Evolutionary conservation across 2,113 vertebrate genomes (phyloP), one percentile per base, ranked within the genome.

Genomic region (Pipra filicauda): DNA sequence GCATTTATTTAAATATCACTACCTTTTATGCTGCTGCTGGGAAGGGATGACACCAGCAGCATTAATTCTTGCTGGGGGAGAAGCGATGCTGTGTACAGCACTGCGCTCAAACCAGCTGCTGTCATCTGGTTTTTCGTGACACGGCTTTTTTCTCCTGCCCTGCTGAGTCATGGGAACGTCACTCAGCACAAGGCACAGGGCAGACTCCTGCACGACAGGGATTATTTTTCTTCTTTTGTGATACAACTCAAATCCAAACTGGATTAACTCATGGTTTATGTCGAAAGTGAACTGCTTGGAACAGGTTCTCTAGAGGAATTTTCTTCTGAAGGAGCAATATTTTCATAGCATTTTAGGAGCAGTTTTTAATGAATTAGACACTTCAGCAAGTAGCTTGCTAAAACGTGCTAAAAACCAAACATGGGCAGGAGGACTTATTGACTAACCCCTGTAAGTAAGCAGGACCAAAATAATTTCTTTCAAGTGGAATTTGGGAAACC

Each of bases 31-130:
- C 46, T 73, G 58, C 89, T 19, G 33, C 4, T 16, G 27, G 73
- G 20, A 2, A 28, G n/a, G 15, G 37, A 4, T 52, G 54, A 8
- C 73, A 19, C 6, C 52, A 6, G 66, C 70, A 62, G 57, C 55
- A 5, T 9, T 18, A 49, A 3, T 28, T 64, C 64, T 10, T 39
- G 37, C 58, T 39, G 76, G 54, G 66, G 24, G 44, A 55, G 76
- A 64, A 26, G 12, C 0, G 4, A 15, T 23, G 20, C 35, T 2
- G 4, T 0, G 1, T 3, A 49, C n/a, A 17, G 4, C 44, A 9
- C 14, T 23, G 3, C 0, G 0, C 30, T 31, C 67, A 27, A 17
- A n/a, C 6, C 65, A 12, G 55, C 58, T 55, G 83, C 73, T 1
- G 0, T 69, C 57, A 30, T 18, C 70, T 37, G 19, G 0, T 2